Evolutionary conservation across 37 sponge, comb jelly and placozoan genomes (phyloP), one percentile per base, ranked within the genome.

Genomic region (Halichondria panicea): DNA sequence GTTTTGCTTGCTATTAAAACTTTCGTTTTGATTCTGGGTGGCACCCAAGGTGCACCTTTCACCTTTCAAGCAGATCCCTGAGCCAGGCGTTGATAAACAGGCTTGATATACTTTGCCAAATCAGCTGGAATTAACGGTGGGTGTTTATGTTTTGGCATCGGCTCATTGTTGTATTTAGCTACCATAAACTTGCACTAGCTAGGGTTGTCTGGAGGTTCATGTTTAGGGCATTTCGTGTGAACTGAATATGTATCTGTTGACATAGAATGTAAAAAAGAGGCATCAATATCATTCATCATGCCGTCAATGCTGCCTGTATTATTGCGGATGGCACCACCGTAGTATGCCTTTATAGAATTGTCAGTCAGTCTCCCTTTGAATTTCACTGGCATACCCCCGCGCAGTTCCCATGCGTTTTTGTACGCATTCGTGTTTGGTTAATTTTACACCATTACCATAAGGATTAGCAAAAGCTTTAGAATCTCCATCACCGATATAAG

Each of bases 401-500:
- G 68, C 68, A 4, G 68, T 39, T 3, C 68, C 55, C 1, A 55
- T 4, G 4, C 55, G 31, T 7, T 71, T 71, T 50, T 71, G 55
- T 7, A 71, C 55, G 53, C 65, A 61, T 22, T 67, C 68, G 19
- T 37, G 39, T n/a, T 67, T 67, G 2, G 13, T 9, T 67, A 67
- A 43, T 40, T 38, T 24, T 40, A 67, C 24, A 35, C 35, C 40
- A 1, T 39, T 24, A 67, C 68, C 68, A 42, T 67, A 67, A 27
- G 68, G 68, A n/a, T 67, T 67, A 39, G 21, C 35, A 18, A 65
- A 7, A 9, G 66, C 8, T 32, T 18, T 32, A 35, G 39, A 6
- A 35, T 65, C 66, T 11, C 66, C 66, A 65, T 65, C 40, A 21
- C 66, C 66, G 21, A 65, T 65, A 21, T 22, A 65, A 37, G 66